Evolutionary conservation across 2,888 invertebrate genomes (phyloP).

Genomic region (Nemurella pictetii): DNA sequence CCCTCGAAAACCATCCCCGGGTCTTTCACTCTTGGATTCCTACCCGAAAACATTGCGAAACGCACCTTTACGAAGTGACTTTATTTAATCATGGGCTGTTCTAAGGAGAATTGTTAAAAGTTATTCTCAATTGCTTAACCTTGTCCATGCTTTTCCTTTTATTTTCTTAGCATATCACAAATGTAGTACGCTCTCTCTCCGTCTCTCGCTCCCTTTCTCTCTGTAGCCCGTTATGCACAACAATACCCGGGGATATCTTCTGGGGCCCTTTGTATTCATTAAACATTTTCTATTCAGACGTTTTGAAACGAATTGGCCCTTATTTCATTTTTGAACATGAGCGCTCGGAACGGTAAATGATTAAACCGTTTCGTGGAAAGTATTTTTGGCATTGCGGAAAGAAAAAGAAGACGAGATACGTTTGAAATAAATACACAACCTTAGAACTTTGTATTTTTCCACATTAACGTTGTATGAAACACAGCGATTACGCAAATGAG

Average conservation of each 20-base stretch:
- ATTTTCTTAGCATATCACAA: not conserved
- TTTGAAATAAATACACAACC: too few species aligned
- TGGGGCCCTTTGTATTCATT: not conserved
- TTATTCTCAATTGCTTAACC: not conserved
- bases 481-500: too few species aligned
- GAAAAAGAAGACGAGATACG: too few species aligned
- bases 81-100: not conserved
- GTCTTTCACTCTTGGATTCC: not conserved
- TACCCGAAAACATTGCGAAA: not conserved
- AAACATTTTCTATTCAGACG: not conserved
- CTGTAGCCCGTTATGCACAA: not conserved
- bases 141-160: not conserved
- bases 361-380: too few species aligned
- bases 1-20: not conserved
- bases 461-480: too few species aligned
- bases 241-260: not conserved
- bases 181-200: not conserved
- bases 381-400: too few species aligned
- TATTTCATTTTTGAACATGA: not conserved
- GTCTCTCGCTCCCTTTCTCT: too few species aligned
- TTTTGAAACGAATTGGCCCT: not conserved
- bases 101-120: not conserved
- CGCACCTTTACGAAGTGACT: not conserved
- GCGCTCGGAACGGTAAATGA: not conserved
- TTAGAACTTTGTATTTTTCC: too few species aligned